These are phyloP conservation scores for Xenopus borealis DNA, from an alignment of 2,113 vertebrate species.

Conservation along the genomic window DNA sequence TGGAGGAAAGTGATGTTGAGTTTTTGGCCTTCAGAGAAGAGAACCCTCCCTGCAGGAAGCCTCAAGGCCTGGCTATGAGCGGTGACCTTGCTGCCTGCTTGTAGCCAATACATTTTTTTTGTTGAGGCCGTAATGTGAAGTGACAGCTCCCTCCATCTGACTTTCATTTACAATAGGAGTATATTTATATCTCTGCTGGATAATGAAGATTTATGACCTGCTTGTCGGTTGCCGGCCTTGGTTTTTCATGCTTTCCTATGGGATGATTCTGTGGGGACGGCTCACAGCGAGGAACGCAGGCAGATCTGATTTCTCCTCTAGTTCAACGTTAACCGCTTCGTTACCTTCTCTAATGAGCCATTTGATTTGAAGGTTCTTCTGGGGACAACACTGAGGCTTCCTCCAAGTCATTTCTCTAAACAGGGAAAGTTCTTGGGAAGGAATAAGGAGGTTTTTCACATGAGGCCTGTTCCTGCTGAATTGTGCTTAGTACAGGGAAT, in stretches of 20 bases:
- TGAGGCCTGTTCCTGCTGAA: too few species aligned
- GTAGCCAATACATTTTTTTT: not conserved
- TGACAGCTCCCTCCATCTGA: conserved; percentile 34
- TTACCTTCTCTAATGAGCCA: too few species aligned
- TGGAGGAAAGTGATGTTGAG: not conserved
- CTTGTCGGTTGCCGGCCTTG: not conserved
- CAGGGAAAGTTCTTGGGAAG: too few species aligned
- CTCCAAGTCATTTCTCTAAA: too few species aligned
- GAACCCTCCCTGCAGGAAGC: not conserved
- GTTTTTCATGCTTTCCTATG: conserved; percentile 5
- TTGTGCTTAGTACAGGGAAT: too few species aligned
- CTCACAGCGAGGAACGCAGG: not conserved
- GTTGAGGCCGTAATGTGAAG: not conserved
- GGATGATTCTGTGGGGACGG: conserved; percentile 18
- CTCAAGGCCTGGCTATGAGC: not conserved
- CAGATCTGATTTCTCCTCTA: conserved; percentile 11
- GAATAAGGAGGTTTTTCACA: too few species aligned
- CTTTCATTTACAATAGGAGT: conserved; percentile 21
- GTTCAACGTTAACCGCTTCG: not conserved
- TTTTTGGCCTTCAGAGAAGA: not conserved
- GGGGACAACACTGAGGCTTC: too few species aligned
- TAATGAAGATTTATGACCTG: conserved; percentile 32
- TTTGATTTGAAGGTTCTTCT: too few species aligned
- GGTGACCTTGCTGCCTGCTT: not conserved
- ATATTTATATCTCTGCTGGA: conserved; percentile 14